Evolutionary conservation across 2,113 vertebrate genomes (phyloP), one percentile per base, ranked within the genome.

Genomic region (Microcebus ravelobensis): DNA sequence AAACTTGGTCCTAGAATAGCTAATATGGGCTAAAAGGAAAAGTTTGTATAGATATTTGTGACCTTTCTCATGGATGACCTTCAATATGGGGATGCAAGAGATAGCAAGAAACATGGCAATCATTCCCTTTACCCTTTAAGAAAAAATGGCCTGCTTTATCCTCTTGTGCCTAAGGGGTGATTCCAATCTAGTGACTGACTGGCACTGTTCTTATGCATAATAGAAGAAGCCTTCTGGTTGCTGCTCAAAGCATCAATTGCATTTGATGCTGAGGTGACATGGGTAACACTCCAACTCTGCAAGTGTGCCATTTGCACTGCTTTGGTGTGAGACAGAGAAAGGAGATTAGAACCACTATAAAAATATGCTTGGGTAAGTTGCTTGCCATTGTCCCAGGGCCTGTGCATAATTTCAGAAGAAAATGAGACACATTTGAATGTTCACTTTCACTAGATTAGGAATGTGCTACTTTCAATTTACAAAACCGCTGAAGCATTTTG

Each of bases 191-290:
- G 27, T 97, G 94, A 96, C 65, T 93, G 70, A 93, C 96, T 97
- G 93, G 93, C 96, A 97, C 87, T 96, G 48, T 96, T 79, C 31
- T 92, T 95, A 87, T 84, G 91, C 83, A 91, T 94, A 97, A 97
- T 79, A 68, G 57, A 87, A 87, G 91, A 87, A 89, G 90, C 94
- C 95, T 98, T 98, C 96, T 98, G 97, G 94, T 98, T 98, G 81
- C 36, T 93, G 94, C 94, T 98, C 98, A 97, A 76, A 91, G 55
- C 96, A 97, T 97, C 96, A 98, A 93, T 6, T 96, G 93, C 87
- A 97, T 94, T 97, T 98, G 96, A 93, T 96, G 88, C 95, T 0
- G 42, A 97, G 77, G 87, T 63, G 52, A 91, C 89, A 90, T 95
- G 90, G 94, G 94, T 90, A n/a, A 39, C 89, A 90, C 70, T 95